Percentiles rank a stretch among this genome's conserved stretches.
phyloP scores from a whole-genome alignment of 1,140 invertebrate species.

The Atta cephalotes region DNA sequence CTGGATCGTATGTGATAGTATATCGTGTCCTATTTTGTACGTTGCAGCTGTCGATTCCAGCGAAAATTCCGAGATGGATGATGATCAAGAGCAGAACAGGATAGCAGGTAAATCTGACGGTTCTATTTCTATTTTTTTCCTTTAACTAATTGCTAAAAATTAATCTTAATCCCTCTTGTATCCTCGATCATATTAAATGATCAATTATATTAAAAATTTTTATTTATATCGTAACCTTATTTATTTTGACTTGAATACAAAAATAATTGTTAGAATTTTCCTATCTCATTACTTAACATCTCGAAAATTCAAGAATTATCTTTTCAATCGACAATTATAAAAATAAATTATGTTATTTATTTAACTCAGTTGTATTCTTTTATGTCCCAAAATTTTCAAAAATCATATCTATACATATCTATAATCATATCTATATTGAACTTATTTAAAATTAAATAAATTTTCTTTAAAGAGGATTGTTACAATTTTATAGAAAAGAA shows the following conservation, averaged over 20 bases:
- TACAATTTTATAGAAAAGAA: background rate
- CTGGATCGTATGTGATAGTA: constrained; percentile 13
- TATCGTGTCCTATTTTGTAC: constrained; percentile 8
- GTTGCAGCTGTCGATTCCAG: constrained; percentile 37
- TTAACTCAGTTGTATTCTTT: background rate
- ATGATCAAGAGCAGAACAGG: constrained; percentile 45
- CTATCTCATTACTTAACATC: background rate
- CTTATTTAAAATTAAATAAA: background rate
- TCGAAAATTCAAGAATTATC: background rate
- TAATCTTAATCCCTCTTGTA: background rate
- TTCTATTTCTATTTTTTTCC: background rate
- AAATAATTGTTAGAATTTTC: background rate
- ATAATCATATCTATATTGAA: background rate
- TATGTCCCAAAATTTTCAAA: background rate
- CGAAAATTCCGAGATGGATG: constrained; percentile 47
- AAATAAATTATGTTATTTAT: background rate
- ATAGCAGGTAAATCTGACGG: constrained; percentile 38
- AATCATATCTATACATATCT: background rate
- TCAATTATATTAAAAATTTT: background rate
- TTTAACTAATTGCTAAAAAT: background rate
- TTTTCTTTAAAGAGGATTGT: background rate
- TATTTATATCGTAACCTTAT: background rate
- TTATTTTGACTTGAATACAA: background rate
- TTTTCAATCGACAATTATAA: background rate
- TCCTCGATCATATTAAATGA: background rate